A percentile compares a stretch with the other conserved stretches of the same genome.
Evolutionary conservation across 2,888 invertebrate species (phyloP).

Genomic region (Diarsia mendica): DNA sequence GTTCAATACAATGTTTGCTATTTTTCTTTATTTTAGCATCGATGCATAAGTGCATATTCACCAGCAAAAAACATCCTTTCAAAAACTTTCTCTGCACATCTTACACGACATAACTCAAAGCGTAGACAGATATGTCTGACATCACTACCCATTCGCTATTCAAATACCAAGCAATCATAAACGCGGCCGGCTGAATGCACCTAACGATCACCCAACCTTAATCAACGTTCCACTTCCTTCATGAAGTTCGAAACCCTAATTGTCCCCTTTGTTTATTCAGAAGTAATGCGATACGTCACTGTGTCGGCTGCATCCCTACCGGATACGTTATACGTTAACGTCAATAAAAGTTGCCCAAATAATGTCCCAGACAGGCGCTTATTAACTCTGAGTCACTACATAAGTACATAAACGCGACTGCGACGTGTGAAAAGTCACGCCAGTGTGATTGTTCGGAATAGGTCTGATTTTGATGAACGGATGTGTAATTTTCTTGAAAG

Average conservation of each 20-base stretch:
- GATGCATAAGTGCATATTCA: neutral
- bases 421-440: slow-evolving; percentile 66
- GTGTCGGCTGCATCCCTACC: slow-evolving; percentile 71
- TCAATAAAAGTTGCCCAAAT: slow-evolving; percentile 87
- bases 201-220: slow-evolving; percentile 60
- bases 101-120: slow-evolving; percentile 30
- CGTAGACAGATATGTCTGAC: slow-evolving; percentile 30
- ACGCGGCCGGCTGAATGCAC: slow-evolving; percentile 52
- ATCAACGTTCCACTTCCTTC: slow-evolving; percentile 78
- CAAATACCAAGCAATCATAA: slow-evolving; percentile 61
- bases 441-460: slow-evolving; percentile 48
- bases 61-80: neutral
- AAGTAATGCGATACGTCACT: slow-evolving; percentile 86
- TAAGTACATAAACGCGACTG: slow-evolving; percentile 19
- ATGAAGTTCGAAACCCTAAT: slow-evolving; percentile 81
- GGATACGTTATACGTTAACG: slow-evolving; percentile 87
- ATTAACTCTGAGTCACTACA: slow-evolving; percentile 84
- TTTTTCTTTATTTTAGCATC: neutral
- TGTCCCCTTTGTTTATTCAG: slow-evolving; percentile 87
- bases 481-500: slow-evolving; percentile 49
- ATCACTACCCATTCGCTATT: slow-evolving; percentile 44
- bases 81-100: slow-evolving; percentile 12
- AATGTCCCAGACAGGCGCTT: slow-evolving; percentile 73
- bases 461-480: slow-evolving; percentile 42
- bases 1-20: neutral